These are phyloP conservation scores for Hiodon tergisus DNA, from an alignment of 2,113 vertebrate species.

Conservation along the genomic window DNA sequence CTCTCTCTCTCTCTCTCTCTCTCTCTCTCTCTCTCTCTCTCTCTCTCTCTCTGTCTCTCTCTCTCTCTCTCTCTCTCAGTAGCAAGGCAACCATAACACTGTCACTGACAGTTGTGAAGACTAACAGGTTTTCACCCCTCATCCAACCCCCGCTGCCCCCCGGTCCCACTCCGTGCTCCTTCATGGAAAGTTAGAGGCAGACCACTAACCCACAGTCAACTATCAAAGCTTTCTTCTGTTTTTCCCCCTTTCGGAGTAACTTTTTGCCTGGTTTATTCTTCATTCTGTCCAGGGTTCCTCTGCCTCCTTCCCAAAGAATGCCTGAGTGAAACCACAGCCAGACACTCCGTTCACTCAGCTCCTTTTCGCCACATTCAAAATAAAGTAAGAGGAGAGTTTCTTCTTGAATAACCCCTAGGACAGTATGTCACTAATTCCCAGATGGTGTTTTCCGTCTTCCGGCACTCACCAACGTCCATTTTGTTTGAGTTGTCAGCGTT, in stretches of 20 bases:
- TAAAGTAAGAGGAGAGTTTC: background rate
- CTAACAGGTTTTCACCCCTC: slow-evolving; percentile 15
- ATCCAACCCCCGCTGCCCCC: background rate
- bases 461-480: no score
- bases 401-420: background rate
- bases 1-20: background rate
- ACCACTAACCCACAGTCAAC: background rate
- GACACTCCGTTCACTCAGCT: background rate
- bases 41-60: background rate
- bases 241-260: background rate
- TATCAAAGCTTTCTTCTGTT: background rate
- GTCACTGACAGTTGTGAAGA: slow-evolving; percentile 10
- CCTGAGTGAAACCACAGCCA: background rate
- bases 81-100: background rate
- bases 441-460: no score
- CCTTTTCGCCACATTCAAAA: background rate
- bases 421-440: no score
- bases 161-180: background rate
- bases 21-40: background rate
- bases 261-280: background rate
- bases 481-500: no score
- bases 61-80: background rate
- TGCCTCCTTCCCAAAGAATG: background rate
- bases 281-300: background rate
- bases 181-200: background rate